Conservation (phyloP, 1,140 invertebrate genomes). For the Caenorhabditis remanei region DNA sequence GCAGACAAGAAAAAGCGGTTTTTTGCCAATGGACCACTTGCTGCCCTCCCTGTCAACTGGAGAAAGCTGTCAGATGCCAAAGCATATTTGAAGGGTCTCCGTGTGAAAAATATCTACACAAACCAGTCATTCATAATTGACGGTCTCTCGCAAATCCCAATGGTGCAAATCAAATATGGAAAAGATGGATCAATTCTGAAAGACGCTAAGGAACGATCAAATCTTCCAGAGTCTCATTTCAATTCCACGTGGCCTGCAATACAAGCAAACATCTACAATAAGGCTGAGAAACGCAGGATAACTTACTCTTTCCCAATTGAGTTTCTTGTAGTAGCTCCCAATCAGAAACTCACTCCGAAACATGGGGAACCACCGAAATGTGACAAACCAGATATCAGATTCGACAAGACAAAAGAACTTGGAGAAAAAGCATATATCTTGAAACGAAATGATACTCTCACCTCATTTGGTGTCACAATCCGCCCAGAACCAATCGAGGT, state of each 20-base stretch:
- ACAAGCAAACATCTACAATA: too few relatives aligned
- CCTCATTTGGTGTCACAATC: not conserved
- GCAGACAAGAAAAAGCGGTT: conserved; percentile 7
- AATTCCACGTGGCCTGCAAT: not conserved
- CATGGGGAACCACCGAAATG: conserved; percentile 6
- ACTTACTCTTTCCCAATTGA: not conserved
- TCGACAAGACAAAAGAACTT: not conserved
- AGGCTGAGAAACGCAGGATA: not conserved
- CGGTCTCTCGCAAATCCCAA: too few relatives aligned
- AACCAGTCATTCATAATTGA: not conserved
- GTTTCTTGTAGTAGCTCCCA: not conserved
- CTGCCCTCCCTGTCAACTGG: not conserved
- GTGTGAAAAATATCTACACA: not conserved
- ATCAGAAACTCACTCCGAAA: not conserved
- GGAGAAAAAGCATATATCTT: not conserved
- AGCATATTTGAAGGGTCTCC: too few relatives aligned
- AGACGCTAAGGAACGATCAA: not conserved
- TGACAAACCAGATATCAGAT: not conserved
- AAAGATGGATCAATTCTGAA: not conserved
- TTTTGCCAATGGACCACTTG: not conserved
- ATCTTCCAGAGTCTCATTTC: not conserved
- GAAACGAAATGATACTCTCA: not conserved
- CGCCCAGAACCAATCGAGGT: not conserved
- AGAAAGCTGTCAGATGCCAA: not conserved
- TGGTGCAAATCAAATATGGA: too few relatives aligned